Base-by-base conservation (phyloP, 2,113 vertebrate species). In the Rallus limicola region DNA sequence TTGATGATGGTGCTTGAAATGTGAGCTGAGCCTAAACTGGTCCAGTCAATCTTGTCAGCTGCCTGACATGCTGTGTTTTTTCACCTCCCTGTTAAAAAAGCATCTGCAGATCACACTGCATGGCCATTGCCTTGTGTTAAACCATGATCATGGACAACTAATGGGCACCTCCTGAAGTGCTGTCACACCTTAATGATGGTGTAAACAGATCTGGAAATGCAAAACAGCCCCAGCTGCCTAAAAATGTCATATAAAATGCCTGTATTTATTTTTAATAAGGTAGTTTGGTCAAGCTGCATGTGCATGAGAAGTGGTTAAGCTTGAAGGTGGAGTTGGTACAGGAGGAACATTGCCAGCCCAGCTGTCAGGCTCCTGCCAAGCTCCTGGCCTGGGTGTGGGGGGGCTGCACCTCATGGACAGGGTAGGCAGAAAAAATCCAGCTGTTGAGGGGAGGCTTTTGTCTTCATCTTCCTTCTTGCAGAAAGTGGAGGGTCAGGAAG, bases 51-150 rank as follows among this genome's bases (percentile, higher is more conserved):
- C 31, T n/a, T 21, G 15, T 21, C 34, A 52, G 28, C 55, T 59
- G 16, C 40, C 25, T 65, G 17, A 10, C 6, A 0, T 7, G 18
- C 8, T 13, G 24, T 7, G 7, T 6, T 62, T 58, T 56, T 76
- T 58, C 16, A 3, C 12, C 8, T 18, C 8, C n/a, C 9, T 56
- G 18, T 31, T 53, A 13, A 78, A 62, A 77, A 34, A 6, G 13
- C 2, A 1, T 34, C 44, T 52, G 28, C 33, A 29, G 70, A 24
- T 33, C 46, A 28, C 19, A 28, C n/a, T 28, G 16, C 1, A 0
- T 6, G 38, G 33, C 67, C 25, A 2, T 3, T 3, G 1, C 33
- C 60, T 59, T 10, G 46, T 2, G n/a, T 72, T 60, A 15, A 48
- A 53, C 23, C 53, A 19, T 29, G 79, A 40, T 72, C 26, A 18